Base-by-base conservation (phyloP, 2,888 invertebrate genomes). In the Laothoe populi region DNA sequence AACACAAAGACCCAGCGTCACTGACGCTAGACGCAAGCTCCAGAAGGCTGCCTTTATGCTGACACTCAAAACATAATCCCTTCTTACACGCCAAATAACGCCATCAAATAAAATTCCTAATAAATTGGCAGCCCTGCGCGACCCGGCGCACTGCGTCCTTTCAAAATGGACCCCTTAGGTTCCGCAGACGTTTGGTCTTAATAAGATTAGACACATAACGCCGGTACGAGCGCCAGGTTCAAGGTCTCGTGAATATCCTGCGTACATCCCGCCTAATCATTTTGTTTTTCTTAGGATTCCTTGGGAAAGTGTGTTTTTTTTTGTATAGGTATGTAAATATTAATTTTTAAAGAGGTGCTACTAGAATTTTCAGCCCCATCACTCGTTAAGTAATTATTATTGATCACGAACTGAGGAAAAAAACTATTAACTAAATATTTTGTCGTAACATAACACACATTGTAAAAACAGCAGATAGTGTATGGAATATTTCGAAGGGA, bases 151-250 rank as follows among this genome's bases (percentile, higher is more conserved):
- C 45, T 21, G 58, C 35, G 45, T 62, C 62, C 57, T 62, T 19
- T 58, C 19, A 59, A 58, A 58, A 58, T 26, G 48, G 61, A 62
- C 58, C 58, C 58, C 45, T 62, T 62, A 48, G 58, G 42, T 57
- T 45, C 64, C 53, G 60, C 60, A 58, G 58, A 53, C 61, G 35
- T 60, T 57, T 44, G 60, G 44, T 40, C 31, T 49, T 64, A 64
- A 64, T 63, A 63, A 65, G 65, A 65, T 65, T 63, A 63, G 63
- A 40, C 42, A 19, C 48, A 35, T 57, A 59, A 59, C 64, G 61
- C 24, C 62, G 53, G 31, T 49, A 44, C 62, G 59, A 58, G 58
- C 44, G 26, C 57, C 60, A 60, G 63, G 63, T 63, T 57, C 57
- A 61, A 60, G 60, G 53, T 53, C 49, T 46, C 23, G 38, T 42